Conservation (phyloP, 2,797 vertebrate genomes). For the Anguilla pacifica region DNA sequence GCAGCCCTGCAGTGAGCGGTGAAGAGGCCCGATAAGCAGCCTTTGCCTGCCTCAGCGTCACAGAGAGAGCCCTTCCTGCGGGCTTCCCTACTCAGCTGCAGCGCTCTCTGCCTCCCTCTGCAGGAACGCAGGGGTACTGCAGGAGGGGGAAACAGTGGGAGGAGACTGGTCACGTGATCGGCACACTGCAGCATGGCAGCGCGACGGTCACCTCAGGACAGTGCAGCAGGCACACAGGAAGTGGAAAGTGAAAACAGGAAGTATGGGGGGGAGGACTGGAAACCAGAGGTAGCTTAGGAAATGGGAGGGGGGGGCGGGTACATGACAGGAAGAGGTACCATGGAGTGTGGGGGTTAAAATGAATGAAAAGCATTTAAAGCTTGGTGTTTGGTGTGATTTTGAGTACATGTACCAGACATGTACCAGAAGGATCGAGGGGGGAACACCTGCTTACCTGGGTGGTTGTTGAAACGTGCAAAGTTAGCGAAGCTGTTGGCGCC, state of each 20-base stretch:
- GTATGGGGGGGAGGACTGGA: background rate
- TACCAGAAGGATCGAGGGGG: background rate
- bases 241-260: background rate
- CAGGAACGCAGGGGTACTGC: background rate
- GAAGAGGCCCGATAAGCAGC: background rate
- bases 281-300: background rate
- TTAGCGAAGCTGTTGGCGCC: conserved; percentile 91
- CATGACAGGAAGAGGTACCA: background rate
- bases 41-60: background rate
- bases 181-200: background rate
- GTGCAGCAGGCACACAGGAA: background rate
- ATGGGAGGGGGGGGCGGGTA: background rate
- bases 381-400: conserved; percentile 30
- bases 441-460: conserved; percentile 80
- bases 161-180: background rate
- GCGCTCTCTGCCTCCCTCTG: background rate
- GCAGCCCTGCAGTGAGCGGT: background rate
- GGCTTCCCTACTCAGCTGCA: background rate
- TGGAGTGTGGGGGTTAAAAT: background rate
- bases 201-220: background rate
- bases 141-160: background rate
- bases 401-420: too few relatives aligned
- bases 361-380: background rate
- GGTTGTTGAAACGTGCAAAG: conserved; percentile 99
- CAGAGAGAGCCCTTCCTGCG: background rate